Evolutionary conservation across 2,113 vertebrate genomes (phyloP).

Genomic region (Takifugu flavidus): DNA sequence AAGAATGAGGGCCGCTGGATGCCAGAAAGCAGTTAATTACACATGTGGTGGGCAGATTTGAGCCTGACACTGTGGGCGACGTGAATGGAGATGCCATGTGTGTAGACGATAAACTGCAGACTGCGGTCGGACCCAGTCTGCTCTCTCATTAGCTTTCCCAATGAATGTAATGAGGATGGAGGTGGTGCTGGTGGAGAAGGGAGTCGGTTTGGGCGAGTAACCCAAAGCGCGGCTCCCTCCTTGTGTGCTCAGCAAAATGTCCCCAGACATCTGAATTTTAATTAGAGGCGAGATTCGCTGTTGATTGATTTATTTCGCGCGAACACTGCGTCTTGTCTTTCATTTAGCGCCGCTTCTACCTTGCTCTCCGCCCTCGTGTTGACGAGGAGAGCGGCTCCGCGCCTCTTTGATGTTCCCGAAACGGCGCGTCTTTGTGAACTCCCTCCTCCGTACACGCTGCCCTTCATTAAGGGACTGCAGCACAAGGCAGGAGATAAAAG

Average conservation of each 20-base stretch:
- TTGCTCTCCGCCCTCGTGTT: slow-evolving; percentile 37
- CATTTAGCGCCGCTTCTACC: slow-evolving; percentile 46
- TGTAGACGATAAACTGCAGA: slow-evolving; percentile 68
- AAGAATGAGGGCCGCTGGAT: slow-evolving; percentile 57
- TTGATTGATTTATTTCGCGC: slow-evolving; percentile 45
- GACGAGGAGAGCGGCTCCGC: slow-evolving; percentile 42
- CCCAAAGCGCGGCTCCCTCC: slow-evolving; percentile 12
- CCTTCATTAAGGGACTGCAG: slow-evolving; percentile 58
- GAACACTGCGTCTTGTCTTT: slow-evolving; percentile 29
- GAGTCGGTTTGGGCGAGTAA: slow-evolving; percentile 29
- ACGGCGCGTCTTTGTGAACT: slow-evolving; percentile 36
- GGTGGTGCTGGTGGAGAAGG: slow-evolving; percentile 27
- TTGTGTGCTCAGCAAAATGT: slow-evolving; percentile 33
- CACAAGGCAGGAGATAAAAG: slow-evolving; percentile 60
- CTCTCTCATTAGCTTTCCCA: slow-evolving; percentile 66
- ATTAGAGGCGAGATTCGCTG: slow-evolving; percentile 38
- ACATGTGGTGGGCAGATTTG: slow-evolving; percentile 73
- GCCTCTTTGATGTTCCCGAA: slow-evolving; percentile 59
- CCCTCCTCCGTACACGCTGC: slow-evolving; percentile 44
- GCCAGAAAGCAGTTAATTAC: slow-evolving; percentile 67
- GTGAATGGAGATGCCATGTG: slow-evolving; percentile 64
- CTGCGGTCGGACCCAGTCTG: slow-evolving; percentile 57
- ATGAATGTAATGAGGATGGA: slow-evolving; percentile 57
- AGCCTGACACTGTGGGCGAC: slow-evolving; percentile 67
- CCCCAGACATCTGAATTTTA: slow-evolving; percentile 35